phyloP scores from a whole-genome alignment of 2,888 invertebrate species.

The Alloscopus bannaensis region DNA sequence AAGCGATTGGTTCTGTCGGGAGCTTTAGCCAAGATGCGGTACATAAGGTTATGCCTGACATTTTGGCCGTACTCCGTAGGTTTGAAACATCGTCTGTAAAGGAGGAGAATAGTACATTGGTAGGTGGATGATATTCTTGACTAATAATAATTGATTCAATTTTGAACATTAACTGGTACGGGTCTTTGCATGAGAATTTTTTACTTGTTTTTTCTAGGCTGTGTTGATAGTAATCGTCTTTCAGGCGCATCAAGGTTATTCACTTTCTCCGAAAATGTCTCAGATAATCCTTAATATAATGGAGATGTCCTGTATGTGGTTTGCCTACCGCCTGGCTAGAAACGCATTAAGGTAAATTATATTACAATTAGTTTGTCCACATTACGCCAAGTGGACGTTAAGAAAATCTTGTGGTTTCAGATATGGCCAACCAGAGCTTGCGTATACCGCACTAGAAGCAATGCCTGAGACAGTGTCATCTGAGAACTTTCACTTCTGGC shows the following conservation, averaged over 20 bases:
- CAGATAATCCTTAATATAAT: constrained; percentile 79
- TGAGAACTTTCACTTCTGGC: constrained; percentile 92
- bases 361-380: neutral
- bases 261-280: constrained; percentile 49
- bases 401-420: constrained; percentile 74
- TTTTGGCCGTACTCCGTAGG: constrained; percentile 73
- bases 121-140: constrained; percentile 74
- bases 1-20: constrained; percentile 86
- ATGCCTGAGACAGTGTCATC: constrained; percentile 85
- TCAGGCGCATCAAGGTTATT: constrained; percentile 70
- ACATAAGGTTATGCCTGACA: constrained; percentile 79
- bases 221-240: constrained; percentile 67
- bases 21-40: constrained; percentile 80
- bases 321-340: constrained; percentile 89
- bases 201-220: constrained; percentile 51
- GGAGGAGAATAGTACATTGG: constrained; percentile 73
- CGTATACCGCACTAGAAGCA: constrained; percentile 81
- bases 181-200: neutral
- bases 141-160: neutral
- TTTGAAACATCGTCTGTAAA: constrained; percentile 66
- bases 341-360: constrained; percentile 69
- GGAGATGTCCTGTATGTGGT: constrained; percentile 84
- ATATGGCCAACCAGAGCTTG: constrained; percentile 87
- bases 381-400: too few relatives aligned
- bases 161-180: neutral